Percentiles rank a stretch among this genome's conserved stretches.
These are phyloP conservation scores for Brachynemurus nebulosus DNA, from an alignment of 2,888 invertebrate genomes.

Conservation along the genomic window DNA sequence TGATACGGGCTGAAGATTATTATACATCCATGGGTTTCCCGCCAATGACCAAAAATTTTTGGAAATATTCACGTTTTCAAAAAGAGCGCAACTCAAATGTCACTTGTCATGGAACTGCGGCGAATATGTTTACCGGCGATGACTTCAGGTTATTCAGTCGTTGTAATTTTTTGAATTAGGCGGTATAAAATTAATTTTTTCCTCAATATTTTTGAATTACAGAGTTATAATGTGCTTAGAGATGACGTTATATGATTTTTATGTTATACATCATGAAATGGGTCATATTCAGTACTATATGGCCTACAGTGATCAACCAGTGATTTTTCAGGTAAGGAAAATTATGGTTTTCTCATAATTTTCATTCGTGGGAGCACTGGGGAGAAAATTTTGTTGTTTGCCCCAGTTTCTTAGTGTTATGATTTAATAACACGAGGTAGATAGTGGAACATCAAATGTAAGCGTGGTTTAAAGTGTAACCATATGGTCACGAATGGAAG, in stretches of 20 bases:
- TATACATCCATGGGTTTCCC: slow-evolving; percentile 50
- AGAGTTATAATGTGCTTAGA: slow-evolving; percentile 52
- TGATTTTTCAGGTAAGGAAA: slow-evolving; percentile 45
- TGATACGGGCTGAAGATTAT: slow-evolving; percentile 48
- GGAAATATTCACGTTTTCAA: slow-evolving; percentile 43
- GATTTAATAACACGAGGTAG: no score
- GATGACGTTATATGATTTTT: slow-evolving; percentile 44
- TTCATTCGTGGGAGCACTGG: no score
- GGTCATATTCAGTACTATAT: slow-evolving; percentile 63
- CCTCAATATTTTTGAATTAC: slow-evolving; percentile 33
- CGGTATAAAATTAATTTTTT: slow-evolving; percentile 1
- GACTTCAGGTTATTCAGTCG: slow-evolving; percentile 67
- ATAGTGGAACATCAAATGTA: no score
- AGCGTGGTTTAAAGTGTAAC: no score
- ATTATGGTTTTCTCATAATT: no score
- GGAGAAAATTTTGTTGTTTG: no score
- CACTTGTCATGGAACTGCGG: slow-evolving; percentile 59
- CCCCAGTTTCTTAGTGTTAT: no score
- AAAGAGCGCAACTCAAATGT: slow-evolving; percentile 23
- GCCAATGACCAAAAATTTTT: slow-evolving; percentile 45
- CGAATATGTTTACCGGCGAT: slow-evolving; percentile 49
- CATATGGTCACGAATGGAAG: no score
- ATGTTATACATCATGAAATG: slow-evolving; percentile 57
- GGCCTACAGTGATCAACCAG: slow-evolving; percentile 48
- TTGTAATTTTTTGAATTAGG: slow-evolving; percentile 7